Conservation (phyloP, 1,140 invertebrate genomes). For the Zaprionus inermis region DNA sequence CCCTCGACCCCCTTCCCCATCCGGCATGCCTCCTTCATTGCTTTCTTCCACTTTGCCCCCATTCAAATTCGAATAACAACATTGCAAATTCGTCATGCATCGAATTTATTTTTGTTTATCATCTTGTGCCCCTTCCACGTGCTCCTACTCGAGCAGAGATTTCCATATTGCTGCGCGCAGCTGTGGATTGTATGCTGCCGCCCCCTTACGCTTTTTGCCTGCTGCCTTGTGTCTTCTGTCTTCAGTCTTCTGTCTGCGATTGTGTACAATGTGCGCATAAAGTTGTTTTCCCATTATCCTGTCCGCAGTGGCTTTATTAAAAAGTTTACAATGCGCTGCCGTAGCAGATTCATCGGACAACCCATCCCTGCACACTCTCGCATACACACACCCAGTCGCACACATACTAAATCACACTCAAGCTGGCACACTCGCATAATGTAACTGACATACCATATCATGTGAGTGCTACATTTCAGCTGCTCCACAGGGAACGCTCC, state of each 20-base stretch:
- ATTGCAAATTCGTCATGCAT: slow-evolving; percentile 66
- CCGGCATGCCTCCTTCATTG: not conserved
- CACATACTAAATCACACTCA: slow-evolving; percentile 5
- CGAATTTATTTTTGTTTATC: slow-evolving; percentile 56
- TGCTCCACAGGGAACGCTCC: slow-evolving; percentile 49
- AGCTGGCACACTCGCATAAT: not conserved
- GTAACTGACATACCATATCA: slow-evolving; percentile 27
- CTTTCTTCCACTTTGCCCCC: not conserved
- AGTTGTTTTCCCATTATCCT: slow-evolving; percentile 39
- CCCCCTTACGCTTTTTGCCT: not conserved
- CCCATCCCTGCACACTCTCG: not conserved
- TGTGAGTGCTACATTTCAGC: slow-evolving; percentile 59
- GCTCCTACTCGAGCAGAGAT: slow-evolving; percentile 16
- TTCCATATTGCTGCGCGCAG: slow-evolving; percentile 39
- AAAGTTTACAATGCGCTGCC: slow-evolving; percentile 67
- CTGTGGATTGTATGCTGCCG: not conserved
- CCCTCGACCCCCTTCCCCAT: too few species aligned
- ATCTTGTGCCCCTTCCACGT: not conserved
- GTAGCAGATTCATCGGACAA: slow-evolving; percentile 33
- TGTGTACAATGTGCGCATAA: slow-evolving; percentile 37
- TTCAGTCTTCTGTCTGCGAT: not conserved
- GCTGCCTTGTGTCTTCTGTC: slow-evolving; percentile 21
- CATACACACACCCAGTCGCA: slow-evolving; percentile 12
- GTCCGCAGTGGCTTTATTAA: slow-evolving; percentile 71
- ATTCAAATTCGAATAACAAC: slow-evolving; percentile 36